phyloP scores from a whole-genome alignment of 2,888 invertebrate species.

The Copidosoma aretas region DNA sequence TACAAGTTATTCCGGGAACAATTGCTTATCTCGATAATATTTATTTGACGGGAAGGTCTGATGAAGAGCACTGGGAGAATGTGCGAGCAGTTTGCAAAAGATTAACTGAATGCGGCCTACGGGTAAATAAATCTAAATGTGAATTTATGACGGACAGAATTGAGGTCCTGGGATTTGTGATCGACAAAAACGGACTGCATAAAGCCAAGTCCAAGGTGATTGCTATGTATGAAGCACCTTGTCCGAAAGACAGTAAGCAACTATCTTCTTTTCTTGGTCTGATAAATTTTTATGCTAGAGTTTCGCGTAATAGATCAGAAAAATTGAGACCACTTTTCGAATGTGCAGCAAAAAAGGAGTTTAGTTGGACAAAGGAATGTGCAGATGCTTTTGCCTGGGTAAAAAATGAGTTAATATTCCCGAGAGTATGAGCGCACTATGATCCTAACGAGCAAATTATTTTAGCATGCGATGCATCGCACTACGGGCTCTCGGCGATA shows the following conservation, averaged over 20 bases:
- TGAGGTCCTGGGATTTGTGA: slow-evolving; percentile 44
- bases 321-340: slow-evolving; percentile 19
- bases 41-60: slow-evolving; percentile 38
- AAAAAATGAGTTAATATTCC: slow-evolving; percentile 1
- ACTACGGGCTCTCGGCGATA: slow-evolving; percentile 15
- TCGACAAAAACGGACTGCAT: slow-evolving; percentile 44
- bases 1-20: slow-evolving; percentile 41
- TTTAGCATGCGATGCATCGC: slow-evolving; percentile 7
- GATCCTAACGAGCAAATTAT: slow-evolving; percentile 12
- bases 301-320: slow-evolving; percentile 46
- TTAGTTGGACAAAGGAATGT: background rate
- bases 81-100: slow-evolving; percentile 39
- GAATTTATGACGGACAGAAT: slow-evolving; percentile 42
- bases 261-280: slow-evolving; percentile 15
- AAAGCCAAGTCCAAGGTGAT: slow-evolving; percentile 36
- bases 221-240: slow-evolving; percentile 24
- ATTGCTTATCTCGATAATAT: slow-evolving; percentile 45
- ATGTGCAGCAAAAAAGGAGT: slow-evolving; percentile 41
- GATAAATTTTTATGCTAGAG: slow-evolving; percentile 33
- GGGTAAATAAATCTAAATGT: slow-evolving; percentile 44
- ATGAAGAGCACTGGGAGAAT: slow-evolving; percentile 38
- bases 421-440: slow-evolving; percentile 18
- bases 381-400: background rate
- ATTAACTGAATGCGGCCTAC: slow-evolving; percentile 40
- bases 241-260: slow-evolving; percentile 45